phyloP scores from a whole-genome alignment of 1,140 invertebrate genomes.

The Pemphigus obesinymphae region DNA sequence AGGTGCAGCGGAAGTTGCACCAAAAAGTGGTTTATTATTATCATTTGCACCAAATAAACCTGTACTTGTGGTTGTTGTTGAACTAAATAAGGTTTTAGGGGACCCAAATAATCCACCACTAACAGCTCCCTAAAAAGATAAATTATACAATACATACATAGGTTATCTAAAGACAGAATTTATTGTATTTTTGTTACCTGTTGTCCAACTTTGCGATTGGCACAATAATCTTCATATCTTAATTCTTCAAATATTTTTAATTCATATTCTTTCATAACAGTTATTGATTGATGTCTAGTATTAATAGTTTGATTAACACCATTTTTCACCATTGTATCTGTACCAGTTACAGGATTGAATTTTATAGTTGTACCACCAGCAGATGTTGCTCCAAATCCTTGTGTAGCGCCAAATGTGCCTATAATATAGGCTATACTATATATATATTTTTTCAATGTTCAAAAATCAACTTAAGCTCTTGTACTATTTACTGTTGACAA shows the following conservation, averaged over 20 bases:
- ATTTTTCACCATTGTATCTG: constrained; percentile 86
- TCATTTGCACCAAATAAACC: constrained; percentile 38
- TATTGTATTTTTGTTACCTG: constrained; percentile 45
- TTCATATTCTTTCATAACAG: constrained; percentile 97
- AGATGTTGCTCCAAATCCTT: constrained; percentile 57
- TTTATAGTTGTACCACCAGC: constrained; percentile 70
- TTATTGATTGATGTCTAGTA: constrained; percentile 91
- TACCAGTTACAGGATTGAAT: constrained; percentile 80
- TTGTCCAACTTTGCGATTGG: constrained; percentile 73
- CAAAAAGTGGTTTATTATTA: constrained; percentile 37
- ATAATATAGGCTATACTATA: too few species aligned
- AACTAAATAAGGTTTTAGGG: constrained; percentile 26
- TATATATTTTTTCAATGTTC: too few species aligned
- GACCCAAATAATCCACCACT: neutral
- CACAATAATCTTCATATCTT: constrained; percentile 85
- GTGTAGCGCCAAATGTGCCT: constrained; percentile 39
- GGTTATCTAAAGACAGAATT: neutral
- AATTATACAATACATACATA: neutral
- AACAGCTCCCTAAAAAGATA: constrained; percentile 46
- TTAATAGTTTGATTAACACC: constrained; percentile 75
- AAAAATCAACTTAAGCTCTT: too few species aligned
- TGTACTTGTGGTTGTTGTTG: constrained; percentile 33
- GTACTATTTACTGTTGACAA: too few species aligned
- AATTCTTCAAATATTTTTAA: constrained; percentile 90
- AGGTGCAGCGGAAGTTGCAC: constrained; percentile 4